These are phyloP conservation scores for Athetis lepigone DNA, from an alignment of 2,888 invertebrate species.

Conservation along the genomic window DNA sequence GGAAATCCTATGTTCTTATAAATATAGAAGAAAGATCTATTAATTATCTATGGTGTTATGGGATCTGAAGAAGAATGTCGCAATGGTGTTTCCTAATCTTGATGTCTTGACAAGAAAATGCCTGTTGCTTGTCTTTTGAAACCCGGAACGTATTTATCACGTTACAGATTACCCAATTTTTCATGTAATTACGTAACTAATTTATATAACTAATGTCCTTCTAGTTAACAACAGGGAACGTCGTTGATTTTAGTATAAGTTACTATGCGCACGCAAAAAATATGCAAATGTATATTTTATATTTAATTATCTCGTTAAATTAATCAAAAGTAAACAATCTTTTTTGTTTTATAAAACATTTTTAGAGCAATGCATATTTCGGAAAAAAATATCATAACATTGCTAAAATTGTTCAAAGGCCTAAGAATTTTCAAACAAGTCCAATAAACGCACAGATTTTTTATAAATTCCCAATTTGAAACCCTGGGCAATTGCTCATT, in stretches of 20 bases:
- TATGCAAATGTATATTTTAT: not conserved
- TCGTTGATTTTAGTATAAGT: constrained; percentile 13
- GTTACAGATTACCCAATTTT: constrained; percentile 5
- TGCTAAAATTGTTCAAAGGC: no score
- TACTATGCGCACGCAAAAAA: not conserved
- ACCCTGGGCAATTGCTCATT: no score
- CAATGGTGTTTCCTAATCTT: constrained; percentile 3
- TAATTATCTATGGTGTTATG: constrained; percentile 22
- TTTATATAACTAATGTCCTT: constrained; percentile 29
- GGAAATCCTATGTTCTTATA: constrained; percentile 47
- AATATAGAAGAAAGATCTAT: constrained; percentile 36
- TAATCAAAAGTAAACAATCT: no score
- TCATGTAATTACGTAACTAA: constrained; percentile 25
- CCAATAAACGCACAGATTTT: no score
- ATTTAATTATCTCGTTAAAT: no score
- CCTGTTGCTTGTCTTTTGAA: not conserved
- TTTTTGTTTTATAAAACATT: no score
- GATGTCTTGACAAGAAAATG: not conserved
- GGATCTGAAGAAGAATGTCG: constrained; percentile 1
- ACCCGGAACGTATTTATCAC: not conserved
- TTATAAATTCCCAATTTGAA: no score
- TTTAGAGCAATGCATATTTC: no score
- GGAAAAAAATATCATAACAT: no score
- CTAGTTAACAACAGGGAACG: constrained; percentile 20
- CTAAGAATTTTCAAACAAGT: no score